Base-by-base conservation (phyloP, 2,888 invertebrate genomes). In the Apamea anceps region DNA sequence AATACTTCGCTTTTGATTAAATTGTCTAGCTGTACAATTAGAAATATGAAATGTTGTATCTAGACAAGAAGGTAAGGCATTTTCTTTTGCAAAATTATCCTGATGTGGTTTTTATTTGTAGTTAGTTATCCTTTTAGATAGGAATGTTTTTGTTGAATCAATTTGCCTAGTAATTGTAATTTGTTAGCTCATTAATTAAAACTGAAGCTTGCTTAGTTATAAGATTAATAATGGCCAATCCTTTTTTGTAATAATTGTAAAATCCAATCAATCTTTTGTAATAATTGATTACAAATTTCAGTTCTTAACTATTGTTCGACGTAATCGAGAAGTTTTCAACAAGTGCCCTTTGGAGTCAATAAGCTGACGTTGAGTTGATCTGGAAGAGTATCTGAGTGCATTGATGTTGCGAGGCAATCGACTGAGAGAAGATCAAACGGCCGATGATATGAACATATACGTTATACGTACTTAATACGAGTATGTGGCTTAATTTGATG, bases 351-450 rank as follows among this genome's bases (percentile, higher is more conserved):
- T 75, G n/a, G 37, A 82, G 77, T 75, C 83, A 63, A 77, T 67
- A 77, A 75, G 82, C 82, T 79, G 77, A 82, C 83, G 77, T 79
- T 54, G 75, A 82, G 77, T 82, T 85, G 86, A 85, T 82, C 77
- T 76, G 72, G 21, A 68, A 79, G 82, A 75, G 72, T 63, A 77
- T 75, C 72, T 63, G 66, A 75, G 86, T 85, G 85, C 86, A 85
- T 37, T 85, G 85, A 85, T 82, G 82, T 75, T 80, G 70, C 57
- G 72, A 71, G 37, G 75, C 77, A 80, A 77, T 82, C 79, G 73
- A 75, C 77, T 82, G 77, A 67, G 75, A 65, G 62, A 75, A 81
- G 86, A 85, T 85, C 75, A 80, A 85, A 85, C 73, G 79, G 60
- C 83, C 60, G 80, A 48, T 21, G 60, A 68, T 74, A 67, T 60